Evolutionary conservation across 2,113 vertebrate species (phyloP).

Genomic region (Chrysochloris asiatica): DNA sequence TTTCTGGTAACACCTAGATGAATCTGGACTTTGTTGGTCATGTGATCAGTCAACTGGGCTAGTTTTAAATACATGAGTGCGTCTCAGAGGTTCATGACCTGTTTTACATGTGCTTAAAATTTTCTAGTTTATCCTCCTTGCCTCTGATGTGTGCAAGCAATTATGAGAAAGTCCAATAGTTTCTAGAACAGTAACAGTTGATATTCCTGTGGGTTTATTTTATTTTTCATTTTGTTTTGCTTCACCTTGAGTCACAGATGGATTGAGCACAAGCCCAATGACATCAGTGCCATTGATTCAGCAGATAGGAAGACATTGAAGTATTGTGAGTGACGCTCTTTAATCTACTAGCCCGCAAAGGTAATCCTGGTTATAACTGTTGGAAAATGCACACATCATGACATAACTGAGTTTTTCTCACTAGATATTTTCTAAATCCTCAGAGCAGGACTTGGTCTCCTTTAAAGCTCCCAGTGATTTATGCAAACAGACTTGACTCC

Average conservation of each 20-base stretch:
- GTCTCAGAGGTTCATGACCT: not conserved
- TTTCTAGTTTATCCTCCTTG: conserved; percentile 16
- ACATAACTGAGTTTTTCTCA: conserved; percentile 35
- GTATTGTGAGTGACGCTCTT: conserved; percentile 56
- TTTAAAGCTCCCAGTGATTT: conserved; percentile 61
- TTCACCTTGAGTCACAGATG: not conserved
- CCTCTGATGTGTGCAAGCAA: conserved; percentile 39
- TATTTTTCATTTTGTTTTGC: not conserved
- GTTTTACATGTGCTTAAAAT: not conserved
- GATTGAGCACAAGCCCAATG: not conserved
- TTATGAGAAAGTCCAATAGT: conserved; percentile 38
- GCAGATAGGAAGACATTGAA: conserved; percentile 17
- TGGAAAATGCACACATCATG: conserved; percentile 45
- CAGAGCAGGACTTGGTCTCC: conserved; percentile 54
- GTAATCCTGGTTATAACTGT: conserved; percentile 60
- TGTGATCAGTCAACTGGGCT: not conserved
- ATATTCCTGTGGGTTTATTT: not conserved
- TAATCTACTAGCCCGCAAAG: conserved; percentile 53
- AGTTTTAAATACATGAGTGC: not conserved
- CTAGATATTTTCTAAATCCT: conserved; percentile 66
- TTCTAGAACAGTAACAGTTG: not conserved
- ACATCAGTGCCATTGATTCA: not conserved
- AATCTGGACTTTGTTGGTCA: not conserved
- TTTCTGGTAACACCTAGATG: not conserved
- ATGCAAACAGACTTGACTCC: conserved; percentile 55